Percentiles rank a stretch among this genome's conserved stretches.
These are phyloP conservation scores for Patella pellucida DNA, from an alignment of 2,888 invertebrate species.

Conservation along the genomic window DNA sequence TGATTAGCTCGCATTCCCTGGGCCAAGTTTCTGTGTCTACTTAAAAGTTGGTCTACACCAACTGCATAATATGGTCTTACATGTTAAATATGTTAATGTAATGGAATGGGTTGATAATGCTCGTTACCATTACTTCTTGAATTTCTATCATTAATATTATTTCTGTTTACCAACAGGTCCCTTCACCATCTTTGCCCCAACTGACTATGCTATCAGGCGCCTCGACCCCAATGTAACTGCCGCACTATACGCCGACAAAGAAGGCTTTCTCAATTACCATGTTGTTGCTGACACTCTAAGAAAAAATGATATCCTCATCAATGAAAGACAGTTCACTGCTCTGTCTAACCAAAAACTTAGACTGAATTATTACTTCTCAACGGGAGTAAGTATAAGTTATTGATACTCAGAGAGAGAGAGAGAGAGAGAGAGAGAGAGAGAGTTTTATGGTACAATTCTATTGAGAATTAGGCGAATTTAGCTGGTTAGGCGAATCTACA, in stretches of 20 bases:
- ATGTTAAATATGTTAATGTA: no score
- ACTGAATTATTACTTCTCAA: conserved; percentile 43
- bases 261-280: conserved; percentile 47
- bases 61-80: no score
- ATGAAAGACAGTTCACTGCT: conserved; percentile 42
- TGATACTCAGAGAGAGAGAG: no score
- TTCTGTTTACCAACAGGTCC: conserved; percentile 18
- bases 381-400: conserved; percentile 23
- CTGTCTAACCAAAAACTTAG: conserved; percentile 39
- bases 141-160: background rate
- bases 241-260: conserved; percentile 27
- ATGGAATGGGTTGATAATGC: background rate
- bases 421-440: no score
- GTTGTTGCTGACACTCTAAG: conserved; percentile 40
- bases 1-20: no score
- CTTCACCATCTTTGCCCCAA: conserved; percentile 27
- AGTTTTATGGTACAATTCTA: no score
- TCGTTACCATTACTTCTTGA: background rate
- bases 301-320: conserved; percentile 35
- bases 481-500: no score
- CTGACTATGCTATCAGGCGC: conserved; percentile 6
- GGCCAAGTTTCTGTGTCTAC: no score
- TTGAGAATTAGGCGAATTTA: no score
- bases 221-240: conserved; percentile 6
- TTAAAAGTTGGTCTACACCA: no score